Base-by-base conservation (phyloP, 2,888 invertebrate genomes). In the Maniola hyperantus region DNA sequence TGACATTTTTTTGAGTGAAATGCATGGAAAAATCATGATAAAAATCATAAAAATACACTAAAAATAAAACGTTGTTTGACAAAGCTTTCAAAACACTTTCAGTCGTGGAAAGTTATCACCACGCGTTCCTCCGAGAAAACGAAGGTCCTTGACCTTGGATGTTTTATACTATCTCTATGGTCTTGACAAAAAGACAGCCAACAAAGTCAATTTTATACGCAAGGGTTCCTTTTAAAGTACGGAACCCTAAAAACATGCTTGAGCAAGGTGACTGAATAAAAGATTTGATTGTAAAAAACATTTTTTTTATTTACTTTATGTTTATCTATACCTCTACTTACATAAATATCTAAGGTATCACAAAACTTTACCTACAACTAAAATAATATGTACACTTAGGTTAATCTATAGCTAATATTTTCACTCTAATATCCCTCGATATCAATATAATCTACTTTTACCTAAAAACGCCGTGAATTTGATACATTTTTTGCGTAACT, bases 331-430 rank as follows among this genome's bases (percentile, higher is more conserved):
- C n/a, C n/a, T n/a, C n/a, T 36, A 55, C 6, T 6, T 53, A n/a
- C 0, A 5, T 18, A 36, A 26, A 26, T 26, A 26, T 26, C 26
- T 26, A 26, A 26, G 4, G 26, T 26, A n/a, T 55, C 5, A 36
- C 36, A 36, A 53, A 36, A 36, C 36, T 36, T 11, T 55, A n/a
- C n/a, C n/a, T n/a, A 36, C 55, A 55, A 18, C 36, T 36, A 36
- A 15, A 36, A 55, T 36, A 36, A 55, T 36, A 55, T 18, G 15
- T 54, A 54, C n/a, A 54, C 13, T 26, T 13, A 53, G 44, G 11
- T 44, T 5, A 5, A 36, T 6, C 8, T 36, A 36, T 8, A 8
- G 6, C 36, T 42, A 42, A 13, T n/a, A n/a, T n/a, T 39, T 11
- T 39, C 8, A 39, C 7, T 46, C 15, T n/a, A 44, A 46, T 36